These are phyloP conservation scores for Scolanthus callimorphus DNA, from an alignment of 92 coral and sea anemone species.

Conservation along the genomic window DNA sequence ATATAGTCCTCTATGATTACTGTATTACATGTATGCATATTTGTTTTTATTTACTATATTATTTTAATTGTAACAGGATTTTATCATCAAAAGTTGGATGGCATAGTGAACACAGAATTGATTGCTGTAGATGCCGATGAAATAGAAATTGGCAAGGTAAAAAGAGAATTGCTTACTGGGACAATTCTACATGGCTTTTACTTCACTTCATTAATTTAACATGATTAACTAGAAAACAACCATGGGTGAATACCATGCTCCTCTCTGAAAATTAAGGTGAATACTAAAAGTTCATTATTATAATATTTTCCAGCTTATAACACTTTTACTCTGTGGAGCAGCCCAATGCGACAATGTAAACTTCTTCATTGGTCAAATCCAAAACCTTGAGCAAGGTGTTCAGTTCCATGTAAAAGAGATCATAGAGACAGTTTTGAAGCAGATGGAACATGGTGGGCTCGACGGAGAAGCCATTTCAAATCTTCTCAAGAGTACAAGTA, in stretches of 20 bases:
- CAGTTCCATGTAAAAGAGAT: conserved; percentile 73
- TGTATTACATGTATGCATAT: no score
- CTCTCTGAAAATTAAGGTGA: no score
- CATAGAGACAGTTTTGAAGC: conserved; percentile 73
- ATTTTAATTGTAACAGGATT: conserved; percentile 40
- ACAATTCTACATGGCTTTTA: no score
- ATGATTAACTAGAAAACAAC: no score
- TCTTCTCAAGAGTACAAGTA: conserved; percentile 29
- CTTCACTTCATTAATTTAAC: no score
- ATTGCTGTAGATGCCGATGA: conserved; percentile 29
- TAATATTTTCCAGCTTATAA: conserved; percentile 56
- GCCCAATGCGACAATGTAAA: conserved; percentile 79
- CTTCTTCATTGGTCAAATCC: conserved; percentile 66
- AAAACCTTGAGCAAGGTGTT: conserved; percentile 51
- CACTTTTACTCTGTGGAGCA: conserved; percentile 78
- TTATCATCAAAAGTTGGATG: conserved; percentile 36
- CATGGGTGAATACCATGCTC: no score
- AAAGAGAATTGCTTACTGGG: no score
- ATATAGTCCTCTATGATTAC: no score
- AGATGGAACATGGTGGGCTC: conserved; percentile 39
- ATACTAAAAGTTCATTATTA: no score
- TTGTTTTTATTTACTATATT: background rate
- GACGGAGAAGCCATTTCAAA: conserved; percentile 21
- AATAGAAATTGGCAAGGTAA: conserved; percentile 75
- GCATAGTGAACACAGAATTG: conserved; percentile 19